Percentiles rank a stretch among this genome's conserved stretches.
phyloP scores from a whole-genome alignment of 2,797 vertebrate species.

The Mycteria americana region DNA sequence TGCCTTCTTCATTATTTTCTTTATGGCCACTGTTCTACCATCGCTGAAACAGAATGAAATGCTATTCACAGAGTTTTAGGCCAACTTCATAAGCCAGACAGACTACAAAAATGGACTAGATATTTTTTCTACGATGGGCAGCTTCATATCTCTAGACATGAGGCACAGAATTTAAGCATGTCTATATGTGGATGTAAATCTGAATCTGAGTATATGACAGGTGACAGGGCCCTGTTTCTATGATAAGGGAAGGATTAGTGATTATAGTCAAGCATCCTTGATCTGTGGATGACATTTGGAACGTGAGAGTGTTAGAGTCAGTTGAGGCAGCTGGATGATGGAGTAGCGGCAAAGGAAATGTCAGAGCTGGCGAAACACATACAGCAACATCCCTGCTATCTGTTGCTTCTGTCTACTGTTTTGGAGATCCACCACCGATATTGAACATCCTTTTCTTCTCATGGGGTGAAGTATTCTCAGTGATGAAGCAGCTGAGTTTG shows the following conservation, averaged over 20 bases:
- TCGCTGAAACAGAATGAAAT: slow-evolving; percentile 73
- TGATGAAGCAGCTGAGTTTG: neutral
- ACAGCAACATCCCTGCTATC: neutral
- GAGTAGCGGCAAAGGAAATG: neutral
- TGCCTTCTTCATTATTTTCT: slow-evolving; percentile 81
- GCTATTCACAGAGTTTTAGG: neutral
- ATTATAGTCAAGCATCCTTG: neutral
- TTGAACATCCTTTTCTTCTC: neutral
- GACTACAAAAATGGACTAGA: neutral
- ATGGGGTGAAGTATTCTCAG: neutral
- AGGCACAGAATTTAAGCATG: neutral
- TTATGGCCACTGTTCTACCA: slow-evolving; percentile 83
- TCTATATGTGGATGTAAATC: neutral
- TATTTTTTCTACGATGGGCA: neutral
- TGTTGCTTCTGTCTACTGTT: neutral
- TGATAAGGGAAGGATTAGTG: neutral
- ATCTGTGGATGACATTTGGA: neutral
- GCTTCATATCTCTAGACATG: neutral
- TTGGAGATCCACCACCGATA: neutral
- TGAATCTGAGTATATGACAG: neutral
- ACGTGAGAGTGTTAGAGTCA: neutral
- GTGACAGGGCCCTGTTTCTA: neutral
- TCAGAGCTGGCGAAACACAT: neutral
- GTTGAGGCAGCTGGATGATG: neutral
- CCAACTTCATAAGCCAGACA: neutral